Evolutionary conservation across 2,113 vertebrate species (phyloP).

Genomic region (Chloebia gouldiae): DNA sequence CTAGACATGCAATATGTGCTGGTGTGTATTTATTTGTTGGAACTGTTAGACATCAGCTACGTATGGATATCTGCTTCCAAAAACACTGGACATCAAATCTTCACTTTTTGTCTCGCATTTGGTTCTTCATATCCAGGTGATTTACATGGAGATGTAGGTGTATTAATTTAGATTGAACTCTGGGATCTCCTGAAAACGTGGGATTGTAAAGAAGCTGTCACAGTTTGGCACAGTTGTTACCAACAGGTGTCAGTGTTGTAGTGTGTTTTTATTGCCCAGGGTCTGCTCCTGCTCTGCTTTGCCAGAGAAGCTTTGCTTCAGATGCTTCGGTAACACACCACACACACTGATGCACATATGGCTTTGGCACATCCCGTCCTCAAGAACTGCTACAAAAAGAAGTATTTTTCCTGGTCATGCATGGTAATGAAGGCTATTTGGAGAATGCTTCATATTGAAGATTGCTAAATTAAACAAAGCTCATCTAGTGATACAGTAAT

Average conservation of each 20-base stretch:
- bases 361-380: not conserved
- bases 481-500: not conserved
- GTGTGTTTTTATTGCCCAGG: not conserved
- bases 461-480: not conserved
- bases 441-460: not conserved
- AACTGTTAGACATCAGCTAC: not conserved
- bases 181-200: not conserved
- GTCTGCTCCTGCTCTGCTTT: not conserved
- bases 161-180: not conserved
- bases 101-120: not conserved
- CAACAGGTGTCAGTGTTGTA: constrained; percentile 77
- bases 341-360: not conserved
- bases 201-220: not conserved
- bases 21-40: not conserved
- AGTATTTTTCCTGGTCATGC: not conserved
- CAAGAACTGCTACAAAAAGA: not conserved
- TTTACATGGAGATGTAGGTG: not conserved
- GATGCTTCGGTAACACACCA: not conserved
- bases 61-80: not conserved
- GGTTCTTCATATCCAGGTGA: not conserved
- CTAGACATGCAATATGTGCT: rapidly evolving
- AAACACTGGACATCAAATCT: not conserved
- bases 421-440: not conserved
- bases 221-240: constrained; percentile 4
- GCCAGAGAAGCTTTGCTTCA: not conserved